These are phyloP conservation scores for Penaeus monodon DNA, from an alignment of 2,888 invertebrate species.

Conservation along the genomic window DNA sequence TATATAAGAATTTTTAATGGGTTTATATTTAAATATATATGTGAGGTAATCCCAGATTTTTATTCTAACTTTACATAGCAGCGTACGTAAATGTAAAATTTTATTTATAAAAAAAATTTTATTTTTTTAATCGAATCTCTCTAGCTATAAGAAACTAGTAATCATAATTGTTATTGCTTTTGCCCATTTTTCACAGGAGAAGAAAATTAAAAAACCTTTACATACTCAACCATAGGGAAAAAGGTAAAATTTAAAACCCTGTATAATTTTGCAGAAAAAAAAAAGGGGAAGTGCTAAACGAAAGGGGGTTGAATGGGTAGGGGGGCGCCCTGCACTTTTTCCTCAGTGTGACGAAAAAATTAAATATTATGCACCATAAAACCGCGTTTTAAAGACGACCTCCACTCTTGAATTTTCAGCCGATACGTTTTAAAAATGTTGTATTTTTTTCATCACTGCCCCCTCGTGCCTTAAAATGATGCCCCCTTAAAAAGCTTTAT, in stretches of 20 bases:
- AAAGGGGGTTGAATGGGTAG: too few relatives aligned
- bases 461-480: too few relatives aligned
- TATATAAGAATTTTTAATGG: conserved; percentile 19
- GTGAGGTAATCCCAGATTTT: background rate
- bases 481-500: too few relatives aligned
- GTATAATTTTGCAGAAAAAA: background rate
- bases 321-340: too few relatives aligned
- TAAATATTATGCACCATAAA: too few relatives aligned
- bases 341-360: too few relatives aligned
- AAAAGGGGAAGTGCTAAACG: too few relatives aligned
- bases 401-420: too few relatives aligned
- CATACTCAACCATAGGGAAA: background rate
- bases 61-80: conserved; percentile 8
- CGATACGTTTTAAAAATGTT: too few relatives aligned
- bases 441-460: too few relatives aligned
- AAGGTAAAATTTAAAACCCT: conserved; percentile 20
- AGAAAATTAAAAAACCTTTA: background rate
- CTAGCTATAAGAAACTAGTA: conserved; percentile 3
- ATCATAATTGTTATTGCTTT: conserved; percentile 6
- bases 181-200: background rate
- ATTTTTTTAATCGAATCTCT: background rate
- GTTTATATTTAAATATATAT: background rate
- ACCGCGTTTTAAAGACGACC: too few relatives aligned
- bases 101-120: background rate
- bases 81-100: conserved; percentile 17